These are phyloP conservation scores for Camponotus pennsylvanicus DNA, from an alignment of 1,140 invertebrate species.

Conservation along the genomic window DNA sequence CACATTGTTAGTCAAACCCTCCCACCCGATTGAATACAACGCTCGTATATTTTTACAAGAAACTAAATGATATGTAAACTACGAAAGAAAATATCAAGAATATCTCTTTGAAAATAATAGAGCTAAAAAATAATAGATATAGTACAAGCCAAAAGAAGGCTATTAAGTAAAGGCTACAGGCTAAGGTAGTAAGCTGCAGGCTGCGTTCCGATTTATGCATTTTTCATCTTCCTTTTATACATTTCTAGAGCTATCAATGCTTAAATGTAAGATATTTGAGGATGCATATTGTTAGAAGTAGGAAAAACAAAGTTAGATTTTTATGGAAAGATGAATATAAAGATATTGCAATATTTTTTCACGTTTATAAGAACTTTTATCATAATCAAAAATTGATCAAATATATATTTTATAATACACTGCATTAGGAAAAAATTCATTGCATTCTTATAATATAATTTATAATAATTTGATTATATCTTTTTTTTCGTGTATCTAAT, in stretches of 20 bases:
- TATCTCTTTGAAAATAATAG: conserved; percentile 73
- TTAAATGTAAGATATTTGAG: conserved; percentile 65
- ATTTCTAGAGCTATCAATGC: conserved; percentile 70
- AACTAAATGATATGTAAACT: conserved; percentile 59
- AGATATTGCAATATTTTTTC: not conserved
- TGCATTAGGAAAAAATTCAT: not conserved
- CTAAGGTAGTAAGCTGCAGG: conserved; percentile 86
- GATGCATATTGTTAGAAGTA: conserved; percentile 8
- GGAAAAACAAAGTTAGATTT: too few relatives aligned
- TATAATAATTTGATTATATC: not conserved
- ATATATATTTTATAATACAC: not conserved
- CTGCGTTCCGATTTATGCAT: conserved; percentile 78
- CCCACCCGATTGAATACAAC: conserved; percentile 56
- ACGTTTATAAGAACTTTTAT: not conserved
- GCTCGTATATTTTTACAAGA: conserved; percentile 56
- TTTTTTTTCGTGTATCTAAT: not conserved
- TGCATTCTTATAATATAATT: conserved; percentile 23
- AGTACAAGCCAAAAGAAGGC: conserved; percentile 64
- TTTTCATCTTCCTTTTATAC: conserved; percentile 72
- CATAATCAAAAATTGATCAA: not conserved
- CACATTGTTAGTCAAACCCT: conserved; percentile 88
- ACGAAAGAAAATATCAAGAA: conserved; percentile 60
- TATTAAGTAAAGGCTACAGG: conserved; percentile 85
- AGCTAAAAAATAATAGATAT: conserved; percentile 64
- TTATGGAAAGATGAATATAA: not conserved